Percentiles rank a stretch among this genome's conserved stretches.
phyloP scores from a whole-genome alignment of 2,888 invertebrate genomes.

The Cantharis rufa region DNA sequence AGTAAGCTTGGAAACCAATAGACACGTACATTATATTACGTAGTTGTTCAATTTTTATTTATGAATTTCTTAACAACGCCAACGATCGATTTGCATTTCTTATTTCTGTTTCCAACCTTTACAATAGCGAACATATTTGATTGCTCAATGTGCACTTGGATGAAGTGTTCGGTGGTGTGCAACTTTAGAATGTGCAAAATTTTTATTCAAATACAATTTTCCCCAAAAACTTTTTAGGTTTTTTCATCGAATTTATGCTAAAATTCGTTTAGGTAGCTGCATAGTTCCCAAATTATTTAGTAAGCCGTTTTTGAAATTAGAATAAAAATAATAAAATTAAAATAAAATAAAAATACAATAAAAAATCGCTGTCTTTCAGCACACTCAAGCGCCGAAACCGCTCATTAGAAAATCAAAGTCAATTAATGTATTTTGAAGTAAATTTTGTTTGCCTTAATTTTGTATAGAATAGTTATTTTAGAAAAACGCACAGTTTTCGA shows the following conservation, averaged over 20 bases:
- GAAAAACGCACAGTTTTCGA: too few species aligned
- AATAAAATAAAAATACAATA: too few species aligned
- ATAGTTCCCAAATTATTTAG: too few species aligned
- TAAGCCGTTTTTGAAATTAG: too few species aligned
- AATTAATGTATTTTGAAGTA: too few species aligned
- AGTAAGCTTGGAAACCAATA: slow-evolving; percentile 37
- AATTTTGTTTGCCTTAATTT: too few species aligned
- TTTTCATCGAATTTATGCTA: background rate
- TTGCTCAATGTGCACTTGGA: background rate
- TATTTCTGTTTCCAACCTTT: background rate
- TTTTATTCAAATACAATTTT: background rate
- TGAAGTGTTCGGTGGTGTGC: background rate
- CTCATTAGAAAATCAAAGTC: too few species aligned
- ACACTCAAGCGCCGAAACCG: too few species aligned
- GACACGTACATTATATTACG: slow-evolving; percentile 38
- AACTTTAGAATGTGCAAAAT: background rate
- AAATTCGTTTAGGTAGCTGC: too few species aligned
- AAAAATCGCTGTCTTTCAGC: too few species aligned
- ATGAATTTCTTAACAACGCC: slow-evolving; percentile 27
- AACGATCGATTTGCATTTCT: background rate
- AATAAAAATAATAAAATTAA: too few species aligned
- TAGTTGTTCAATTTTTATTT: slow-evolving; percentile 13
- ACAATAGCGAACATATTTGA: background rate
- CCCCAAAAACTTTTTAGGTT: background rate
- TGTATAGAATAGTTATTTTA: too few species aligned